Evolutionary conservation across 2,888 invertebrate species (phyloP).

Genomic region (Tortricodes alternella): DNA sequence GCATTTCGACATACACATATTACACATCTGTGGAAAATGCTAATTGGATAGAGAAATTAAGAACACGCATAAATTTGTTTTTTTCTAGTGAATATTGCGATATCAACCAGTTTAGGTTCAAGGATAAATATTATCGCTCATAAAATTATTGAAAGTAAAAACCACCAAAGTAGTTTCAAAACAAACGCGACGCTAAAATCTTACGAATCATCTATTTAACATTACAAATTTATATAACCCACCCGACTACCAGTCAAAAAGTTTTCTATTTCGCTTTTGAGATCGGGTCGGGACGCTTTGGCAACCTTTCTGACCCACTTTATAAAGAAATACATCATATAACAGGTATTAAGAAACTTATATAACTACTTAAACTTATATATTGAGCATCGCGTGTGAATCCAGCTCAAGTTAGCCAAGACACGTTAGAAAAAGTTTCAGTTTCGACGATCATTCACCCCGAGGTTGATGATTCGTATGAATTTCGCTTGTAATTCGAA

Average conservation of each 20-base stretch:
- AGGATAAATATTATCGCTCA: too few relatives aligned
- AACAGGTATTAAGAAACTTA: neutral
- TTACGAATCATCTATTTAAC: too few relatives aligned
- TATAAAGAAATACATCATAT: neutral
- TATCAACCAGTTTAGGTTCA: neutral
- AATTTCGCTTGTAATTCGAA: neutral
- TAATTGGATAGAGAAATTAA: neutral
- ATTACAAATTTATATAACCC: too few relatives aligned
- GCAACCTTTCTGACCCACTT: slow-evolving; percentile 18
- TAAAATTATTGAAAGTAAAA: too few relatives aligned
- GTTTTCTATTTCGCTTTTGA: neutral
- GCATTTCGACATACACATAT: neutral
- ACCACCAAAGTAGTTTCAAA: too few relatives aligned
- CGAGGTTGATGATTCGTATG: slow-evolving; percentile 1
- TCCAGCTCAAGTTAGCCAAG: slow-evolving; percentile 5
- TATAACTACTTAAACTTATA: neutral
- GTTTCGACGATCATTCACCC: slow-evolving; percentile 20
- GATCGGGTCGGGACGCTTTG: slow-evolving; percentile 10
- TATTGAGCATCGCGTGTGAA: slow-evolving; percentile 16
- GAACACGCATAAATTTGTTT: neutral
- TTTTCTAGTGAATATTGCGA: neutral
- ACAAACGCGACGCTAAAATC: too few relatives aligned
- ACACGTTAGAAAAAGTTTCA: slow-evolving; percentile 16
- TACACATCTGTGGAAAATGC: neutral
- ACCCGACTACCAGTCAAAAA: too few relatives aligned